Evolutionary conservation across 2,113 vertebrate genomes (phyloP).

Genomic region (Vombatus ursinus): DNA sequence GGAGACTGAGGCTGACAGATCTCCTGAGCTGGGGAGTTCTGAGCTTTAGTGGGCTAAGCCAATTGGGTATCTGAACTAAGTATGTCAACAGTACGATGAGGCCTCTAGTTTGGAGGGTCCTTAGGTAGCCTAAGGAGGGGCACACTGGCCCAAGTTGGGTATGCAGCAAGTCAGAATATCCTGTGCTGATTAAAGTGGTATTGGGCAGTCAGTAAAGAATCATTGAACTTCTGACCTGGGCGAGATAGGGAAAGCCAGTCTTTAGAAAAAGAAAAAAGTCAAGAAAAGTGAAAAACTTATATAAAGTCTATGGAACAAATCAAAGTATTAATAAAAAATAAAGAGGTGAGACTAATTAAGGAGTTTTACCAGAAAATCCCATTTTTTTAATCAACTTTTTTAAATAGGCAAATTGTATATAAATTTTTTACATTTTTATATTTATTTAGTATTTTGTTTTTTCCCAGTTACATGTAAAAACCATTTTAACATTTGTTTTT

Average conservation of each 20-base stretch:
- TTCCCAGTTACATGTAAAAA: no score
- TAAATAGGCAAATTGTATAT: no score
- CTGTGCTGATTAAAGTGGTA: not conserved
- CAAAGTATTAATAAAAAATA: not conserved
- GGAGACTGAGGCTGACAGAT: not conserved
- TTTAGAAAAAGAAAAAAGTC: not conserved
- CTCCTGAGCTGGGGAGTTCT: not conserved
- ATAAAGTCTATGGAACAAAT: not conserved
- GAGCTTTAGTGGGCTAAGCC: not conserved
- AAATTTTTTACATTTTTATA: no score
- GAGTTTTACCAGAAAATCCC: not conserved
- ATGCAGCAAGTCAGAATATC: not conserved
- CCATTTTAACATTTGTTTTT: no score
- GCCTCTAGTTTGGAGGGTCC: not conserved
- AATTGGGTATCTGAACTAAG: not conserved
- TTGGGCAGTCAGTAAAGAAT: not conserved
- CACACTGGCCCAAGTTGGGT: not conserved
- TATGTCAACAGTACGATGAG: not conserved
- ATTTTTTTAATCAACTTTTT: no score
- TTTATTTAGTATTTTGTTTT: no score
- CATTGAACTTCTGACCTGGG: not conserved
- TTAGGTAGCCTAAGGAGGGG: not conserved
- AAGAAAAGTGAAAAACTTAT: not conserved
- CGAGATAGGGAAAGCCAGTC: no score
- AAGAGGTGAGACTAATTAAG: not conserved